Evolutionary conservation across 2,797 vertebrate species (phyloP).

Genomic region (Poecile montanus): DNA sequence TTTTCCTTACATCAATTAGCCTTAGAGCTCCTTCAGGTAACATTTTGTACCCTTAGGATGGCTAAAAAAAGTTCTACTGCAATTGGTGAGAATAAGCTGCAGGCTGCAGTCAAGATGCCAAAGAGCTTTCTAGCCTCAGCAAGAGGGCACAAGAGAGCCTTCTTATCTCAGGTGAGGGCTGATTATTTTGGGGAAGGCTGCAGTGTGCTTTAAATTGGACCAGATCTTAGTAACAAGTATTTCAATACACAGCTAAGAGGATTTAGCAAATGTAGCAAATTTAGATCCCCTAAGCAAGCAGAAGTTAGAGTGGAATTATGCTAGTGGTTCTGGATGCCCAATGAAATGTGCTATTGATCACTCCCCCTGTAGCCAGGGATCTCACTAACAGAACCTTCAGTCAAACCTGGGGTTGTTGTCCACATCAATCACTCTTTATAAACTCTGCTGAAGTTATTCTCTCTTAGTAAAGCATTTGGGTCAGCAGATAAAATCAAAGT

Average conservation of each 20-base stretch:
- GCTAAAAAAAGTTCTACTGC: neutral
- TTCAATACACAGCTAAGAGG: neutral
- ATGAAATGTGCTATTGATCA: neutral
- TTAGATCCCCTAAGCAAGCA: neutral
- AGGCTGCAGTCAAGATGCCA: neutral
- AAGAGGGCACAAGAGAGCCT: neutral
- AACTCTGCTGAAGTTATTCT: neutral
- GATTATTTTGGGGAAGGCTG: neutral
- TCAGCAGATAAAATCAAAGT: neutral
- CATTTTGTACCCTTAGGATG: neutral
- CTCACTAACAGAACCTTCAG: neutral
- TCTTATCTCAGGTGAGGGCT: neutral
- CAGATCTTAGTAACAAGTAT: neutral
- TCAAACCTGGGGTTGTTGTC: neutral
- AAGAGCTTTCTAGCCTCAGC: neutral
- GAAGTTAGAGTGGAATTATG: neutral
- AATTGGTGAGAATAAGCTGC: neutral
- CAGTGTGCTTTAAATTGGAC: neutral
- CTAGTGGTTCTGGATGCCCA: neutral
- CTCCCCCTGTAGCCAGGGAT: neutral
- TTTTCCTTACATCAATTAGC: neutral
- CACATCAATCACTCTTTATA: neutral
- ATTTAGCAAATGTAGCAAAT: neutral
- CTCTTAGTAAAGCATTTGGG: neutral
- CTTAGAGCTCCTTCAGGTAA: neutral